Conservation (phyloP, 1,140 invertebrate genomes). For the Magallana gigas region DNA sequence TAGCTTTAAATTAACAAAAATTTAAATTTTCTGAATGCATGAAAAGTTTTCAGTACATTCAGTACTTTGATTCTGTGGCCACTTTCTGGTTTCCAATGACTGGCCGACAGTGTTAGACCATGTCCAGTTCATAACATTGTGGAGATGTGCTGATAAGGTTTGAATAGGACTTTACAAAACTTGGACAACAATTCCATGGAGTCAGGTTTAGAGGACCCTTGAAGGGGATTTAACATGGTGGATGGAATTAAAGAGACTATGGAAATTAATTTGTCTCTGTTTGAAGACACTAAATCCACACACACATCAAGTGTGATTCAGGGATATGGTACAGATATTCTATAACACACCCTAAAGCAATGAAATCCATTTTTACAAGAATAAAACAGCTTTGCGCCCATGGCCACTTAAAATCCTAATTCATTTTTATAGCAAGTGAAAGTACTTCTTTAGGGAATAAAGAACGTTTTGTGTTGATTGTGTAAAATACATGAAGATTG, state of each 20-base stretch:
- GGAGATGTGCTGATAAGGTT: neutral
- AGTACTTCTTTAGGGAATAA: neutral
- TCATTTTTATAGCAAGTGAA: neutral
- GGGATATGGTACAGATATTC: neutral
- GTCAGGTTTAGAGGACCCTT: neutral
- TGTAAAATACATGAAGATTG: neutral
- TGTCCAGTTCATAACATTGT: neutral
- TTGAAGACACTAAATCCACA: neutral
- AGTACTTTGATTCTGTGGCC: too few relatives aligned
- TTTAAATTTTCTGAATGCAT: too few relatives aligned
- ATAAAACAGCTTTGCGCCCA: neutral
- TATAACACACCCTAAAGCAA: neutral
- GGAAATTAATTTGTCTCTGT: neutral
- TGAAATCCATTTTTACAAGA: neutral
- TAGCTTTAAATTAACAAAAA: too few relatives aligned
- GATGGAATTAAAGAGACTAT: constrained; percentile 5
- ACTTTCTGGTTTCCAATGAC: too few relatives aligned
- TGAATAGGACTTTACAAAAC: neutral
- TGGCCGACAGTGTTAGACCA: neutral
- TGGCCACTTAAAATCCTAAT: neutral
- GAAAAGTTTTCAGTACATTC: too few relatives aligned
- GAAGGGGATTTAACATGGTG: constrained; percentile 21
- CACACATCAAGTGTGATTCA: neutral
- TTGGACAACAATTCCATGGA: neutral
- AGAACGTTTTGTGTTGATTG: too few relatives aligned